A percentile compares a stretch with the other conserved stretches of the same genome.
phyloP scores from a whole-genome alignment of 2,113 vertebrate species.

The Stegastes partitus region DNA sequence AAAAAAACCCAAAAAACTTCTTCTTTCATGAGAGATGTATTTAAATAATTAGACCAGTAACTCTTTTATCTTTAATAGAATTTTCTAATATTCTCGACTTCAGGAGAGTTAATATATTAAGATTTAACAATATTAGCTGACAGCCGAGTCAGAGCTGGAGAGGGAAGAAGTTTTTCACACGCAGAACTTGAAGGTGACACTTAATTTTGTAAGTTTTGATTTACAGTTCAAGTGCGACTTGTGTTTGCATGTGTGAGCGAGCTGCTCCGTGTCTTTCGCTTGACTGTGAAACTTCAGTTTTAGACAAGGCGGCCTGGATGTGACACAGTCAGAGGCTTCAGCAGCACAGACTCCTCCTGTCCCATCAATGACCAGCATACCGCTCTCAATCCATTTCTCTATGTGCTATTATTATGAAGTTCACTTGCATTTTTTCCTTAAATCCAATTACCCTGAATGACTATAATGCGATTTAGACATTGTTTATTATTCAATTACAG shows the following conservation, averaged over 20 bases:
- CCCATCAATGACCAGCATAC: conserved; percentile 76
- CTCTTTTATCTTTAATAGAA: conserved; percentile 12
- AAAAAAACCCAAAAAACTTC: background rate
- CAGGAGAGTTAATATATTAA: background rate
- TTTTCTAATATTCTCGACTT: conserved; percentile 12
- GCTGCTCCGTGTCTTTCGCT: conserved; percentile 39
- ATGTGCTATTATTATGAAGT: conserved; percentile 81
- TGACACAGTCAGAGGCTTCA: conserved; percentile 46
- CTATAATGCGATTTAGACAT: conserved; percentile 82
- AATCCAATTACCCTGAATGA: conserved; percentile 79
- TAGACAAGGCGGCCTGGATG: conserved; percentile 33
- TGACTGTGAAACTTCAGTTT: conserved; percentile 49
- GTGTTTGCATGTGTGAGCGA: conserved; percentile 28
- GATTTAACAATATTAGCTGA: conserved; percentile 32
- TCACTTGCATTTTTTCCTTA: conserved; percentile 75
- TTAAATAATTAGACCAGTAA: conserved; percentile 32
- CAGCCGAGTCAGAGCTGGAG: background rate
- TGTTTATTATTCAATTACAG: conserved; percentile 83
- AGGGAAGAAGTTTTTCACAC: background rate
- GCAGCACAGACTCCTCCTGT: conserved; percentile 67
- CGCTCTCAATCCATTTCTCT: conserved; percentile 83
- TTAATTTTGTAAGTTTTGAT: conserved; percentile 39
- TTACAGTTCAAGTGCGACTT: conserved; percentile 23
- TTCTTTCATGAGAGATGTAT: conserved; percentile 18
- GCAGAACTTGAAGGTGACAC: conserved; percentile 19